Percentiles rank a stretch among this genome's conserved stretches.
phyloP scores from a whole-genome alignment of 1,140 invertebrate genomes.

The Caerostris darwini region DNA sequence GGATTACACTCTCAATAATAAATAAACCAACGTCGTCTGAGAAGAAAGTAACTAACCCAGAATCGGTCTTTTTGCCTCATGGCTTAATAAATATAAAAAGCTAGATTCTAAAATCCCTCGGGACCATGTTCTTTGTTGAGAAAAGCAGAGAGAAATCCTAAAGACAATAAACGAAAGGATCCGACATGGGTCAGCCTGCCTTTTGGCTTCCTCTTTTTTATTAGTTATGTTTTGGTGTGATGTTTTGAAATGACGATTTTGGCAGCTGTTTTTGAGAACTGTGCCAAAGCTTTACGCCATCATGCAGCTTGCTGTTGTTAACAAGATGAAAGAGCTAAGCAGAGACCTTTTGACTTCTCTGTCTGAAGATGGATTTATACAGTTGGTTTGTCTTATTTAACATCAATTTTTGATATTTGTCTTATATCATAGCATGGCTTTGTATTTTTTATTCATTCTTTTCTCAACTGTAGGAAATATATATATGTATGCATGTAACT shows the following conservation, averaged over 20 bases:
- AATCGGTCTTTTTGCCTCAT: background rate
- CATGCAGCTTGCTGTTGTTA: background rate
- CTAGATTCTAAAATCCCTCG: background rate
- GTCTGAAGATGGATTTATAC: too few species aligned
- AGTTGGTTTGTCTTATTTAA: too few species aligned
- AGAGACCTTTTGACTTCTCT: too few species aligned
- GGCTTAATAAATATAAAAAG: constrained; percentile 24
- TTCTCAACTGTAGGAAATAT: too few species aligned
- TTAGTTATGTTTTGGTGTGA: background rate
- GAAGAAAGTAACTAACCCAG: constrained; percentile 27
- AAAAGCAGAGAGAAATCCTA: constrained; percentile 16
- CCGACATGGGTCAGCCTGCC: too few species aligned
- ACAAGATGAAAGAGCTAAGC: background rate
- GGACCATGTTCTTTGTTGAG: background rate
- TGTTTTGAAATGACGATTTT: constrained; percentile 36
- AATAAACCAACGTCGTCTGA: constrained; percentile 17
- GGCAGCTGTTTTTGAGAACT: background rate
- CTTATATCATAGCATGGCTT: too few species aligned
- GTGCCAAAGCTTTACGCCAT: background rate
- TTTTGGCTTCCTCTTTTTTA: background rate
- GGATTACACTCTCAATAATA: constrained; percentile 35
- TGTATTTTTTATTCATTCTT: too few species aligned
- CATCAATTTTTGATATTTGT: too few species aligned
- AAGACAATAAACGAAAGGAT: background rate
- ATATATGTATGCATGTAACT: too few species aligned